phyloP scores from a whole-genome alignment of 1,140 invertebrate species.

The Drosophila ogumai region DNA sequence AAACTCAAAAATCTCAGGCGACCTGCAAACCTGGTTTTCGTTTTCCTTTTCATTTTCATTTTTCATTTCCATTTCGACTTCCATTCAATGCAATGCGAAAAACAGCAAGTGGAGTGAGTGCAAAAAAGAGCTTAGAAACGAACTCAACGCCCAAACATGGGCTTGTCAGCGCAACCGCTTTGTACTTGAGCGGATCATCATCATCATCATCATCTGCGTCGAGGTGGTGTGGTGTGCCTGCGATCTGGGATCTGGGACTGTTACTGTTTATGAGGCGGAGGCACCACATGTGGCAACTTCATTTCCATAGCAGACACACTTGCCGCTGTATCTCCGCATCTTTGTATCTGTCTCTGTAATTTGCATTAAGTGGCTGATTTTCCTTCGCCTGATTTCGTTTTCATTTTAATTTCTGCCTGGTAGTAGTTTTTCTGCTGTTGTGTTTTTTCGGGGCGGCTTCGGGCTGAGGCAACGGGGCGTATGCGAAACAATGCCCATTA shows the following conservation, averaged over 20 bases:
- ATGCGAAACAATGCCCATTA: conserved; percentile 75
- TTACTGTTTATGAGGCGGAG: conserved; percentile 65
- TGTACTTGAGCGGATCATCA: conserved; percentile 44
- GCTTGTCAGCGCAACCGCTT: conserved; percentile 58
- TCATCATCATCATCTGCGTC: conserved; percentile 34
- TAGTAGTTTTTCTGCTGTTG: conserved; percentile 13
- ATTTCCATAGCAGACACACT: conserved; percentile 54
- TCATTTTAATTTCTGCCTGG: conserved; percentile 29
- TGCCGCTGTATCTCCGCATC: conserved; percentile 46
- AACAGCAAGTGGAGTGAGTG: conserved; percentile 12
- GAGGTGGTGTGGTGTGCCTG: conserved; percentile 8
- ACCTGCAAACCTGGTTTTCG: conserved; percentile 79
- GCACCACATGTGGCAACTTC: conserved; percentile 66
- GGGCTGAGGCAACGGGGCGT: conserved; percentile 50
- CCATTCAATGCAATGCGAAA: conserved; percentile 66
- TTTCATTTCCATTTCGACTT: conserved; percentile 75
- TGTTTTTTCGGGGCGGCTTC: conserved; percentile 11
- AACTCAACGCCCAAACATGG: conserved; percentile 61
- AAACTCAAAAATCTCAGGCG: conserved; percentile 51
- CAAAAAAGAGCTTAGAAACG: conserved; percentile 32
- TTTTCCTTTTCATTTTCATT: conserved; percentile 72
- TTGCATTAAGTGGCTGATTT: conserved; percentile 74
- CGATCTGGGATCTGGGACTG: conserved; percentile 20
- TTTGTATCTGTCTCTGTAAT: conserved; percentile 59
- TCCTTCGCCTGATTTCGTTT: conserved; percentile 46